Conservation (phyloP, 2,113 vertebrate genomes). For the Corythornis madagascariensis region DNA sequence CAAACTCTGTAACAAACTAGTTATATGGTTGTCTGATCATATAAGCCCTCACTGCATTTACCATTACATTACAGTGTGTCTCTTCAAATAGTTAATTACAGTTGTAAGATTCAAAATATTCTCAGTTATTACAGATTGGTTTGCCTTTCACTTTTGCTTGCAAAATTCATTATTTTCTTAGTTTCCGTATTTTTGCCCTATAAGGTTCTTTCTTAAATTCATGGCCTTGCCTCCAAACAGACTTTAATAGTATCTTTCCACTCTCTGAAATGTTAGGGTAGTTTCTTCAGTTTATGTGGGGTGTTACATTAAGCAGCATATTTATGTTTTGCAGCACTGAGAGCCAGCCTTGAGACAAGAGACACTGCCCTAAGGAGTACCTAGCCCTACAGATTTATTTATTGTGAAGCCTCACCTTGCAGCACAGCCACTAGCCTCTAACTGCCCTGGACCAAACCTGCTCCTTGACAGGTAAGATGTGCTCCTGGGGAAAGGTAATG, state of each 20-base stretch:
- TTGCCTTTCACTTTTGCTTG: not conserved
- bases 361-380: too few species aligned
- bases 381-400: rapidly evolving
- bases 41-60: not conserved
- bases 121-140: not conserved
- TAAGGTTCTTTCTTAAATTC: not conserved
- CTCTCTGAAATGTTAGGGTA: not conserved
- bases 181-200: not conserved
- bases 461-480: not conserved
- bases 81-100: not conserved
- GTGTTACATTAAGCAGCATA: rapidly evolving
- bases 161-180: not conserved
- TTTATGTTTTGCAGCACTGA: not conserved
- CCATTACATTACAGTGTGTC: not conserved
- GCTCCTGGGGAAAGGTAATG: not conserved
- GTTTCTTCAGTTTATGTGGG: not conserved
- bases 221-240: not conserved
- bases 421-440: rapidly evolving
- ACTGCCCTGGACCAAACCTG: not conserved
- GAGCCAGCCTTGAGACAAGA: not conserved
- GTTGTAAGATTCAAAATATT: not conserved
- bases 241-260: not conserved
- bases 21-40: not conserved
- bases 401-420: rapidly evolving
- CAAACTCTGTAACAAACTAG: not conserved